A percentile compares a stretch with the other conserved stretches of the same genome.
Conservation (phyloP, 1,140 invertebrate genomes). For the Muscidifurax raptorellus region DNA sequence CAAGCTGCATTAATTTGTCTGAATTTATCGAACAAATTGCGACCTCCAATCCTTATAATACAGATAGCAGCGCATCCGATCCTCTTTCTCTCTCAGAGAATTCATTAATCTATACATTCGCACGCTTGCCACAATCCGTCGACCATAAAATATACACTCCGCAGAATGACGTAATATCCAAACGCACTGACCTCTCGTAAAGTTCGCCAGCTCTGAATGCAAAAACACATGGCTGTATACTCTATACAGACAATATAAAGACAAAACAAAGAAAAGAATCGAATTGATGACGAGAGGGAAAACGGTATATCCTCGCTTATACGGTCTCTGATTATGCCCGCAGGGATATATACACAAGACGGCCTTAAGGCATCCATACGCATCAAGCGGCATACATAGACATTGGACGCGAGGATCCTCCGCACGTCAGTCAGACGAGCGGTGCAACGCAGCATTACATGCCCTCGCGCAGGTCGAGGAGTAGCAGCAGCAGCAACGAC, state of each 20-base stretch:
- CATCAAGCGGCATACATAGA: too few species aligned
- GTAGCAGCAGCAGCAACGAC: background rate
- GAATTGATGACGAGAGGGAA: background rate
- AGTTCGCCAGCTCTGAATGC: background rate
- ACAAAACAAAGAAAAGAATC: background rate
- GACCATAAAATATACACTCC: background rate
- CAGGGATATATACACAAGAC: background rate
- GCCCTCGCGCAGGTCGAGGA: background rate
- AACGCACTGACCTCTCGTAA: background rate
- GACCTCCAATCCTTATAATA: too few species aligned
- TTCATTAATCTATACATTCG: background rate
- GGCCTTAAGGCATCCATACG: background rate
- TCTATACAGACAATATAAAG: too few species aligned
- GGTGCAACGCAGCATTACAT: background rate
- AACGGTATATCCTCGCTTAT: background rate
- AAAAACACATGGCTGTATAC: background rate
- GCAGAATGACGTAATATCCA: background rate
- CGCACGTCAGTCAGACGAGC: background rate
- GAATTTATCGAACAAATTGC: too few species aligned
- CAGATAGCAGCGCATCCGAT: too few species aligned
- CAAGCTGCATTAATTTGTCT: too few species aligned
- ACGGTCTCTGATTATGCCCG: background rate
- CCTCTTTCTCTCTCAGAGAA: background rate
- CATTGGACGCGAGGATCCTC: background rate
- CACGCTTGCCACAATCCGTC: too few species aligned